A percentile compares a stretch with the other conserved stretches of the same genome.
Conservation (phyloP, 2,113 vertebrate species). For the Odontesthes bonariensis region DNA sequence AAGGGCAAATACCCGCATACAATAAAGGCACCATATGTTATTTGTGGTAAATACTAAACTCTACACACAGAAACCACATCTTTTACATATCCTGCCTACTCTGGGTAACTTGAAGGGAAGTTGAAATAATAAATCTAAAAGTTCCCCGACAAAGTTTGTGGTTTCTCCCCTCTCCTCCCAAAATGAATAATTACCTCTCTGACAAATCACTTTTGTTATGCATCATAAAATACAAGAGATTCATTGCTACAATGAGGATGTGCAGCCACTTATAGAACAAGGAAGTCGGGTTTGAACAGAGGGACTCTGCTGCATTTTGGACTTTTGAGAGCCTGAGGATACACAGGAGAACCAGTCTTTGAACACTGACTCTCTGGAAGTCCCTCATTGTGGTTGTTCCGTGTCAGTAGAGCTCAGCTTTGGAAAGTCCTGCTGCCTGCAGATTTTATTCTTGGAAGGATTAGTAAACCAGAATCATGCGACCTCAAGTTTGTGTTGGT, state of each 20-base stretch:
- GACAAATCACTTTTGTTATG: constrained; percentile 49
- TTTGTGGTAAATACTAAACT: constrained; percentile 29
- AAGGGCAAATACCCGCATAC: constrained; percentile 32
- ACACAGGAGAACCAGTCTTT: constrained; percentile 33
- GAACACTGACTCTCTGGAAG: constrained; percentile 21
- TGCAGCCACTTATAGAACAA: not conserved
- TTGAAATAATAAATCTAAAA: constrained; percentile 29
- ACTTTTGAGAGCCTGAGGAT: constrained; percentile 14
- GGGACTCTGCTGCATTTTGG: not conserved
- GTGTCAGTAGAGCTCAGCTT: constrained; percentile 23
- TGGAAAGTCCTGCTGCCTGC: constrained; percentile 51
- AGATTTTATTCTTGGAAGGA: constrained; percentile 48
- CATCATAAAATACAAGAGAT: constrained; percentile 32
- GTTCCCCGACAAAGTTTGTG: constrained; percentile 20
- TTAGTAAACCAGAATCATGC: constrained; percentile 40
- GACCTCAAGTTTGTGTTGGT: constrained; percentile 50
- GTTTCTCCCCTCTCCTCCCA: constrained; percentile 22
- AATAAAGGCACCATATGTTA: constrained; percentile 6
- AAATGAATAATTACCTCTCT: constrained; percentile 41
- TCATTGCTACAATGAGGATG: constrained; percentile 5
- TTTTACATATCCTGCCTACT: constrained; percentile 2
- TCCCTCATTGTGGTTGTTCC: constrained; percentile 35
- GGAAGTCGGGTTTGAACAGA: not conserved
- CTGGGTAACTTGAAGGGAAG: constrained; percentile 31
- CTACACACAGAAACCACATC: constrained; percentile 18